Conservation (phyloP, 2,113 vertebrate genomes). For the Fukomys damarensis region DNA sequence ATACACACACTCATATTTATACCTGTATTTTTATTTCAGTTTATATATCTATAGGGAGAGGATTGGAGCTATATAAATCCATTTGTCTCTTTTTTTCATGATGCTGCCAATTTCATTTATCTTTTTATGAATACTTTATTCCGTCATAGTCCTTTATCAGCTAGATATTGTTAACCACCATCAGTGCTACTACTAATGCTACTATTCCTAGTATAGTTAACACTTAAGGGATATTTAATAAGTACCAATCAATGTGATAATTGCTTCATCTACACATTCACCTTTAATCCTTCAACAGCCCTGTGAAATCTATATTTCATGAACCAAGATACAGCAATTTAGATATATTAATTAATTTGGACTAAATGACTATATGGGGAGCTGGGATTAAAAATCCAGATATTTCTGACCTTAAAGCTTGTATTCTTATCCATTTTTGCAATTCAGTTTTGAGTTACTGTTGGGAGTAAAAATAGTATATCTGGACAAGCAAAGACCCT, state of each 20-base stretch:
- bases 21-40: slow-evolving; percentile 15
- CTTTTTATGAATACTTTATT: neutral
- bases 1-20: neutral
- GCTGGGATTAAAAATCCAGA: neutral
- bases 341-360: neutral
- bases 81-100: neutral
- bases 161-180: neutral
- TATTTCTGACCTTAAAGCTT: neutral
- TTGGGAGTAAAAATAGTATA: neutral
- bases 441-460: neutral
- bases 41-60: neutral
- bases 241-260: neutral
- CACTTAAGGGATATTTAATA: neutral
- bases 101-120: too few species aligned
- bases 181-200: neutral
- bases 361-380: neutral
- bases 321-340: neutral
- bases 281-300: neutral
- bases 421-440: neutral
- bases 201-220: neutral
- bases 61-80: neutral
- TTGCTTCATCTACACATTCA: neutral
- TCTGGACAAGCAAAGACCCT: neutral
- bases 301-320: neutral
- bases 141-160: neutral